Evolutionary conservation across 2,113 vertebrate genomes (phyloP).

Genomic region (Probosciger aterrimus): DNA sequence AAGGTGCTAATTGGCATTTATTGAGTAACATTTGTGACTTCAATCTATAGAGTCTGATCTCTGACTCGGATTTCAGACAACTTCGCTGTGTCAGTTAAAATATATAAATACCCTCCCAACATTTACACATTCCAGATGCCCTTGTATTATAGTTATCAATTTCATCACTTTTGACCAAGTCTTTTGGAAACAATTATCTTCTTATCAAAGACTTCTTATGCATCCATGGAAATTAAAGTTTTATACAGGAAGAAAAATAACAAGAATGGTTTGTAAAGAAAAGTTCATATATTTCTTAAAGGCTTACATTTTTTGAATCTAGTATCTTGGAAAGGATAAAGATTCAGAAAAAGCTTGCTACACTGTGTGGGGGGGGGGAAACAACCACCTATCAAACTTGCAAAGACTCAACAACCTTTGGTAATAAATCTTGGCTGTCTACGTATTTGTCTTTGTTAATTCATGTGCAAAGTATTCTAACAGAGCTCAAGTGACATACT

Average conservation of each 20-base stretch:
- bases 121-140: slow-evolving; percentile 10
- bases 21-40: slow-evolving; percentile 43
- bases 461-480: not conserved
- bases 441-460: not conserved
- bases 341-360: not conserved
- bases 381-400: not conserved
- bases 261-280: not conserved
- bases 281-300: not conserved
- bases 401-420: slow-evolving; percentile 12
- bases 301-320: not conserved
- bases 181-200: slow-evolving; percentile 15
- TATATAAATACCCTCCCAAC: slow-evolving; percentile 37
- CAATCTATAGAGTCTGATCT: slow-evolving; percentile 23
- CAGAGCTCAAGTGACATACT: not conserved
- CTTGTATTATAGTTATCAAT: not conserved
- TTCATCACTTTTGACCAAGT: slow-evolving; percentile 7
- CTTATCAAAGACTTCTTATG: not conserved
- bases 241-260: not conserved
- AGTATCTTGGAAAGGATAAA: not conserved
- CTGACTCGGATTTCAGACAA: not conserved
- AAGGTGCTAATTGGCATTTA: slow-evolving; percentile 46
- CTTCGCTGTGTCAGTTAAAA: not conserved
- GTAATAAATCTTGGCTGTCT: slow-evolving; percentile 54
- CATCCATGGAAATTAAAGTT: not conserved
- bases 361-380: not conserved